Evolutionary conservation across 2,113 vertebrate species (phyloP).

Genomic region (Campylorhamphus procurvoides): DNA sequence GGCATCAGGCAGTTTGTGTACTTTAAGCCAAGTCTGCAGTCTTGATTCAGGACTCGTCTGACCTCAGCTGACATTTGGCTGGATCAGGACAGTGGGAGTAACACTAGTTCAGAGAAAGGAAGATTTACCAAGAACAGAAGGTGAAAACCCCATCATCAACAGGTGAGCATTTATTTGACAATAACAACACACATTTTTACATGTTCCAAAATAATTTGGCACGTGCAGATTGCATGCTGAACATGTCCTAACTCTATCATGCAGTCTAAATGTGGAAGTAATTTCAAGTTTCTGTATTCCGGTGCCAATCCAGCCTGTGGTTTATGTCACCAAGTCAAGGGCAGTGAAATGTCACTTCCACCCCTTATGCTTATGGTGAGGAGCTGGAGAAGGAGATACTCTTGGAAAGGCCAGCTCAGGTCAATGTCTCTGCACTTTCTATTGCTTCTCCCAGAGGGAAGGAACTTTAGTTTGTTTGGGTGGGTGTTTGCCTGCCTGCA

Average conservation of each 20-base stretch:
- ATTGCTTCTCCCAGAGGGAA: not conserved
- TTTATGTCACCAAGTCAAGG: not conserved
- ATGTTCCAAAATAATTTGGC: slow-evolving; percentile 18
- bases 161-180: not conserved
- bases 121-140: not conserved
- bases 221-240: not conserved
- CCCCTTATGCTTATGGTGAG: not conserved
- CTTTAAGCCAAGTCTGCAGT: not conserved
- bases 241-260: not conserved
- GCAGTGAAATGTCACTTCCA: not conserved
- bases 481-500: not conserved
- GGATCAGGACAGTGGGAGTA: not conserved
- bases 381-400: not conserved
- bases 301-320: not conserved
- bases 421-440: not conserved
- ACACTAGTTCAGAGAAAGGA: not conserved
- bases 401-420: not conserved
- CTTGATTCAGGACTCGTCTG: not conserved
- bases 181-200: not conserved
- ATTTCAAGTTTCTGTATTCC: slow-evolving; percentile 12
- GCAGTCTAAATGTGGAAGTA: not conserved
- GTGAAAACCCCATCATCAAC: not conserved
- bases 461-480: not conserved
- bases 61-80: not conserved
- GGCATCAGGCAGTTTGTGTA: not conserved